Evolutionary conservation across 2,113 vertebrate species (phyloP).

Genomic region (Elachura formosa): DNA sequence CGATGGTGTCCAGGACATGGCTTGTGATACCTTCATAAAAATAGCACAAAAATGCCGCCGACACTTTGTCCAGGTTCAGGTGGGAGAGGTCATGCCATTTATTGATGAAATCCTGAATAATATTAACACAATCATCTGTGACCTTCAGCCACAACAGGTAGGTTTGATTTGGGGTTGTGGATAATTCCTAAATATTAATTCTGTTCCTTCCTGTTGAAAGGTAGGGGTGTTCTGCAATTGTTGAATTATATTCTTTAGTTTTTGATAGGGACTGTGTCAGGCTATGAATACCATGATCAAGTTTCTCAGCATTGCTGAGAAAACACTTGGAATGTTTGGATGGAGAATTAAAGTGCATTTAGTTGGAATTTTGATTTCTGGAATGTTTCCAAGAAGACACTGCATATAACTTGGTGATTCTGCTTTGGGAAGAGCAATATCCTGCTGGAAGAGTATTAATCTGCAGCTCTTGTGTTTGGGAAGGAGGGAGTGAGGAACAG

Average conservation of each 20-base stretch:
- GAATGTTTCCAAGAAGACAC: not conserved
- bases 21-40: constrained; percentile 98
- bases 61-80: constrained; percentile 98
- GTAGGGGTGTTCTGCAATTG: not conserved
- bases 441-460: accelerated
- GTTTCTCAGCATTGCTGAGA: not conserved
- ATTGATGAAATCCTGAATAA: constrained; percentile 99
- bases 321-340: not conserved
- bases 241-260: not conserved
- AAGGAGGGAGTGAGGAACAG: not conserved
- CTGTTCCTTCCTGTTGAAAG: not conserved
- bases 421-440: not conserved
- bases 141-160: constrained; percentile 98
- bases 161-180: not conserved
- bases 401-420: not conserved
- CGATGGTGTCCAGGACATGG: constrained; percentile 98
- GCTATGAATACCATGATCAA: accelerated
- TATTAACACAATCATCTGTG: constrained; percentile 99
- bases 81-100: constrained; percentile 99
- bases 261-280: not conserved
- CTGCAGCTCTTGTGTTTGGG: not conserved
- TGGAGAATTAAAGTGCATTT: not conserved
- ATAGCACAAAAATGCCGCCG: constrained; percentile 97
- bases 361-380: not conserved
- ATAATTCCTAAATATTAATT: not conserved